These are phyloP conservation scores for Sterrhoptilus dennistouni DNA, from an alignment of 2,113 vertebrate genomes.

Conservation along the genomic window DNA sequence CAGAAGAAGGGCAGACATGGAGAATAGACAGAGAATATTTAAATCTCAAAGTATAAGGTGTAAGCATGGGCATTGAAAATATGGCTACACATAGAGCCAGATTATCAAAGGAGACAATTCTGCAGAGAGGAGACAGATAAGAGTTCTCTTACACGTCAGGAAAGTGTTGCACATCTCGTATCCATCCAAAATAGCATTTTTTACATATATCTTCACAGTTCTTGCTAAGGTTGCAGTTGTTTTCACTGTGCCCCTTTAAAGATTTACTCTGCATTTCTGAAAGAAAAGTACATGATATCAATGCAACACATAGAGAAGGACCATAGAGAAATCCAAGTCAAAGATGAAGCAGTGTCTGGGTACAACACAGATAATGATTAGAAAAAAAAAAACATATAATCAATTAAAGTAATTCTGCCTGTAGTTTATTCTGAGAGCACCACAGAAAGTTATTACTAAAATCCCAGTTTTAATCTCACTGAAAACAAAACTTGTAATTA, in stretches of 20 bases:
- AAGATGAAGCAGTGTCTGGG: neutral
- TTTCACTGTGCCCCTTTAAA: neutral
- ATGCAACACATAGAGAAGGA: neutral
- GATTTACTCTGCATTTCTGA: neutral
- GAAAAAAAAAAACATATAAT: neutral
- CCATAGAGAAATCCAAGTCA: neutral
- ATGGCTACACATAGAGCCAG: neutral
- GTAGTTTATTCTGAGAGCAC: neutral
- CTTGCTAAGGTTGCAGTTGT: neutral
- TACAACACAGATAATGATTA: neutral
- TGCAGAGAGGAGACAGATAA: neutral
- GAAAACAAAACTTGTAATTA: neutral
- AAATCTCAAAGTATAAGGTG: neutral
- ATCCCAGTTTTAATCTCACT: neutral
- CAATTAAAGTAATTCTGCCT: neutral
- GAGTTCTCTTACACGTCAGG: neutral
- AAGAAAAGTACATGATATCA: neutral
- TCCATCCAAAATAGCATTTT: neutral
- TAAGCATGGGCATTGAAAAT: neutral
- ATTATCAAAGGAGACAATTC: neutral
- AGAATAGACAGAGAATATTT: neutral
- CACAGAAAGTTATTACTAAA: neutral
- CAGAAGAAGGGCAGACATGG: neutral
- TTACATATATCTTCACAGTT: rapidly evolving
- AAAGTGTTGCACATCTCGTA: neutral